phyloP scores from a whole-genome alignment of 2,113 vertebrate species.

The Myrmecophaga tridactyla region DNA sequence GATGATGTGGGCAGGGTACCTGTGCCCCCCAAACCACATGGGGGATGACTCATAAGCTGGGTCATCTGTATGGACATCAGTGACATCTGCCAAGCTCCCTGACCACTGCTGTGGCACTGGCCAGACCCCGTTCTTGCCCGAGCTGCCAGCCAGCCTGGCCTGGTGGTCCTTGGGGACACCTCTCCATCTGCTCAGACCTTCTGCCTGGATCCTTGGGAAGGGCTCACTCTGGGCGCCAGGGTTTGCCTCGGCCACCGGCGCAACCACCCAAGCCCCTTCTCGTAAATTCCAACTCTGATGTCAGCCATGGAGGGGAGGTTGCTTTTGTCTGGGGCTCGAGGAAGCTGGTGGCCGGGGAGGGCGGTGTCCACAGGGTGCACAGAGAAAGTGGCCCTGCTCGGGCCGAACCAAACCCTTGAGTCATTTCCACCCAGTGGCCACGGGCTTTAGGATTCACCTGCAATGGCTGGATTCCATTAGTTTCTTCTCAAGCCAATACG shows the following conservation, averaged over 20 bases:
- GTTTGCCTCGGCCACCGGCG: conserved; percentile 80
- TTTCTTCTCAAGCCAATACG: conserved; percentile 47
- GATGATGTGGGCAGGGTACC: no score
- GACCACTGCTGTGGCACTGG: rapidly evolving
- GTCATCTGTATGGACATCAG: no score
- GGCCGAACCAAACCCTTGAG: conserved; percentile 81
- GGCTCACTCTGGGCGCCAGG: conserved; percentile 74
- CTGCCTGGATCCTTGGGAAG: conserved; percentile 53
- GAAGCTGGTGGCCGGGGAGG: no score
- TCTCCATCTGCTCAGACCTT: background rate
- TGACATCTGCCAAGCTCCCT: background rate
- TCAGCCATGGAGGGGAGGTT: conserved; percentile 84
- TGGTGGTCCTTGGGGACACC: background rate
- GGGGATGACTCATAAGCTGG: no score
- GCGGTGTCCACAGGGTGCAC: conserved; percentile 77
- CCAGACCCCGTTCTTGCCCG: background rate
- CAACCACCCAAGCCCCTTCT: conserved; percentile 81
- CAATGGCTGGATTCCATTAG: background rate
- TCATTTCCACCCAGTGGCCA: conserved; percentile 76
- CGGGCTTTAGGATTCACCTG: conserved; percentile 76
- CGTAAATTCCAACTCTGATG: conserved; percentile 84
- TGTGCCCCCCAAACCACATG: rapidly evolving
- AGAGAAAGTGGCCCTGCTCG: conserved; percentile 81
- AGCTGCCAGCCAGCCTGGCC: rapidly evolving
- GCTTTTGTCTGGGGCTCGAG: no score